Conservation (phyloP, 2,797 vertebrate species). For the Crax fasciolata region DNA sequence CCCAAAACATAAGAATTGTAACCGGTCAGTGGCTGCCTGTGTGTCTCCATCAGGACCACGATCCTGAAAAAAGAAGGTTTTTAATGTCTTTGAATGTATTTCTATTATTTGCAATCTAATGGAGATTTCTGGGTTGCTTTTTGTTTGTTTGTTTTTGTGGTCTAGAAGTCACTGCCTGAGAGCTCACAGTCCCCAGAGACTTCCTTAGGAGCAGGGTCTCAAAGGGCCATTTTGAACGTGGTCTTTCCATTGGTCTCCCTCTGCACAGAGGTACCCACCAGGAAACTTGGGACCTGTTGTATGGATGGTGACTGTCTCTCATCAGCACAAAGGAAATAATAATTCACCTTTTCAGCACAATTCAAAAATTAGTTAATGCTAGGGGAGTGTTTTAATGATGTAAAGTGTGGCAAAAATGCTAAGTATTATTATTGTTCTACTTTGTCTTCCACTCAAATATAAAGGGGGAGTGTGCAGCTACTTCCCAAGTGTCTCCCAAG, state of each 20-base stretch:
- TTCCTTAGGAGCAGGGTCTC: not conserved
- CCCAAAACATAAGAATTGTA: not conserved
- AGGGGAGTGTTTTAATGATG: conserved; percentile 12
- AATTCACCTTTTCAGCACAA: not conserved
- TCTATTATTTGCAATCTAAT: not conserved
- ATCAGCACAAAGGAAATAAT: not conserved
- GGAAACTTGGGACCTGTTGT: not conserved
- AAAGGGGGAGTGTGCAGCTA: conserved; percentile 17
- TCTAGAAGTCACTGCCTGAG: not conserved
- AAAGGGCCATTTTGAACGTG: not conserved
- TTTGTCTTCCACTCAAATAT: conserved; percentile 61
- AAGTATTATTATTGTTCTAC: conserved; percentile 69
- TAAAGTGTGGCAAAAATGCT: conserved; percentile 45
- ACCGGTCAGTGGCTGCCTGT: not conserved
- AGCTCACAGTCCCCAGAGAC: not conserved
- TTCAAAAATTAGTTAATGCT: conserved; percentile 28
- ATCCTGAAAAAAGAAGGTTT: not conserved
- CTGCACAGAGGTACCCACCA: not conserved
- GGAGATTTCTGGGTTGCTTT: not conserved
- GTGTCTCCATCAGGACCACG: rapidly evolving
- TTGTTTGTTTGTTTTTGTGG: not conserved
- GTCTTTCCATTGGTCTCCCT: not conserved
- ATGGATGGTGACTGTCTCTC: not conserved
- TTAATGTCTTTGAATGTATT: rapidly evolving
- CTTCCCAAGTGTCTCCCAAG: conserved; percentile 71